These are phyloP conservation scores for Coremacera marginata DNA, from an alignment of 2,888 invertebrate genomes.

Conservation along the genomic window DNA sequence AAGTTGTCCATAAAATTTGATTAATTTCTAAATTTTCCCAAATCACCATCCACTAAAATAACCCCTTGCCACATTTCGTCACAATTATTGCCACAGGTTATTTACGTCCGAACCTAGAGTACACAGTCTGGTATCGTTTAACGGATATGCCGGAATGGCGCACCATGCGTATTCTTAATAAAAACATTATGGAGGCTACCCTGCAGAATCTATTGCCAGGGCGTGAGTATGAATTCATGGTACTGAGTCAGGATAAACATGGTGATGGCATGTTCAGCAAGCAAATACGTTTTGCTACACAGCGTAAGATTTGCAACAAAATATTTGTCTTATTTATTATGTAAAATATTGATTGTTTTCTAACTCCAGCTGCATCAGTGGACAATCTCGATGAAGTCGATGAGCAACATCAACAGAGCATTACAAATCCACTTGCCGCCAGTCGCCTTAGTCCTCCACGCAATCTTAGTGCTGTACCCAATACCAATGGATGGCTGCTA, in stretches of 20 bases:
- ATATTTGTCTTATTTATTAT: too few species aligned
- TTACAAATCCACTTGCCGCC: slow-evolving; percentile 40
- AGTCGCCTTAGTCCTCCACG: slow-evolving; percentile 70
- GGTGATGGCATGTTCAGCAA: slow-evolving; percentile 94
- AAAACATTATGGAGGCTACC: slow-evolving; percentile 82
- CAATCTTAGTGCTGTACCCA: slow-evolving; percentile 79
- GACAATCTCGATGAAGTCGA: slow-evolving; percentile 53
- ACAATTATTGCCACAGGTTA: slow-evolving; percentile 71
- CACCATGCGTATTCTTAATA: slow-evolving; percentile 81
- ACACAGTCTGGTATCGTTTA: slow-evolving; percentile 88
- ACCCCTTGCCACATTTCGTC: not conserved
- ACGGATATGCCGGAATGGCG: slow-evolving; percentile 85
- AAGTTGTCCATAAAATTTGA: not conserved
- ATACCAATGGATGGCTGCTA: slow-evolving; percentile 81
- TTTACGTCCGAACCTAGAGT: slow-evolving; percentile 81
- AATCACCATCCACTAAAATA: not conserved
- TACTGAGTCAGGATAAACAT: slow-evolving; percentile 86
- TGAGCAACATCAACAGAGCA: slow-evolving; percentile 70
- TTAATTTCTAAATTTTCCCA: not conserved
- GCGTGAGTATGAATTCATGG: slow-evolving; percentile 90
- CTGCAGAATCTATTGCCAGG: slow-evolving; percentile 81
- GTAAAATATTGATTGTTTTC: not conserved
- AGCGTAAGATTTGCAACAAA: slow-evolving; percentile 65
- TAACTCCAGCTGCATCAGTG: slow-evolving; percentile 47
- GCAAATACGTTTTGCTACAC: slow-evolving; percentile 80